phyloP scores from a whole-genome alignment of 23 tunicate species.

The Corella eumyota region DNA sequence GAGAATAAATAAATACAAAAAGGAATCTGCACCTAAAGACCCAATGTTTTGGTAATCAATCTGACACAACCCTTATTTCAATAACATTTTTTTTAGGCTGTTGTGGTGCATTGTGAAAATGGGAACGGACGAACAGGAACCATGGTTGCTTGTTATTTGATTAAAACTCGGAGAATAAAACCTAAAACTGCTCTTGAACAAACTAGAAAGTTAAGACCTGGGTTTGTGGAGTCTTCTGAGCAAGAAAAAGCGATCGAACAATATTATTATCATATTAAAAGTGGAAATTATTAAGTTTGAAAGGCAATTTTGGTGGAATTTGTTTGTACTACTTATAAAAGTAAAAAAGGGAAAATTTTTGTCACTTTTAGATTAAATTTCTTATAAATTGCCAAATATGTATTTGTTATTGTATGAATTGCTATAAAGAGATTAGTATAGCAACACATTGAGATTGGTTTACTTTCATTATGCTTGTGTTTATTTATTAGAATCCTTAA shows the following conservation, averaged over 20 bases:
- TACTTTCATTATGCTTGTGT: too few relatives aligned
- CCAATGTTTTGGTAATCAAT: too few relatives aligned
- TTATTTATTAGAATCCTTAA: too few relatives aligned
- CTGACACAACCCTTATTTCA: too few relatives aligned
- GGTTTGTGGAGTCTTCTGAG: constrained; percentile 52
- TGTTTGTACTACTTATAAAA: too few relatives aligned
- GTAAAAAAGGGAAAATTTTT: too few relatives aligned
- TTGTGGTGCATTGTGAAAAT: constrained; percentile 47
- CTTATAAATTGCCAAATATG: not conserved
- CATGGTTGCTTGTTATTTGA: constrained; percentile 63
- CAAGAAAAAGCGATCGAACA: constrained; percentile 54
- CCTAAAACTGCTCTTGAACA: constrained; percentile 17
- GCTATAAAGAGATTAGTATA: too few relatives aligned
- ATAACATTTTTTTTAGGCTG: constrained; percentile 34
- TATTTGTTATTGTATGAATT: not conserved
- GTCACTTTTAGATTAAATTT: not conserved
- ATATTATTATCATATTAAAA: constrained; percentile 19
- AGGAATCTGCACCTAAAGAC: too few relatives aligned
- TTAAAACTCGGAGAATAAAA: constrained; percentile 25
- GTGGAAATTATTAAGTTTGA: constrained; percentile 2
- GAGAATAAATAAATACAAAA: too few relatives aligned
- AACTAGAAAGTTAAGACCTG: constrained; percentile 47
- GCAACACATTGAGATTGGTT: too few relatives aligned
- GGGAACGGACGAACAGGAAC: constrained; percentile 39
- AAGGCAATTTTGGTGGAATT: too few relatives aligned